These are phyloP conservation scores for Smutsia gigantea DNA, from an alignment of 2,797 vertebrate species.

Conservation along the genomic window DNA sequence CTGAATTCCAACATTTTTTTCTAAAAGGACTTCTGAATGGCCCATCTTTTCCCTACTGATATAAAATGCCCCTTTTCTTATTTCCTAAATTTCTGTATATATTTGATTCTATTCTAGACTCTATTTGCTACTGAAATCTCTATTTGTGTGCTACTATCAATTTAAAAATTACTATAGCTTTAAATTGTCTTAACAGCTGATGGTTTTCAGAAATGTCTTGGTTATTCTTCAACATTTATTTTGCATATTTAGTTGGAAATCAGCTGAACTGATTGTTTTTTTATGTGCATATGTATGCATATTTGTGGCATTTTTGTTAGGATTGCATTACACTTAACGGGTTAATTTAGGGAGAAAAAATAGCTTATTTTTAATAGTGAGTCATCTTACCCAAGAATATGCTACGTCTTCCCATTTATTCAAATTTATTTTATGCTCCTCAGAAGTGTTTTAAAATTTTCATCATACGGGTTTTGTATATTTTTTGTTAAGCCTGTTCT, in stretches of 20 bases:
- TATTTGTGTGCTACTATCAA: background rate
- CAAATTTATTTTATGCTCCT: background rate
- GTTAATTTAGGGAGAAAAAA: background rate
- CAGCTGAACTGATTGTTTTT: background rate
- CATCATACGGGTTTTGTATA: background rate
- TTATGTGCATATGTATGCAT: background rate
- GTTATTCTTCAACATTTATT: background rate
- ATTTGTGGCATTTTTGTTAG: background rate
- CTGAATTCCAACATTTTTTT: background rate
- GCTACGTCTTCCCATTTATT: background rate
- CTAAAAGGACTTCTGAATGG: background rate
- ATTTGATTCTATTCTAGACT: background rate
- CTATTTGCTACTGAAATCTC: background rate
- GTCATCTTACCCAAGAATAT: background rate
- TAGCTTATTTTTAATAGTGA: background rate
- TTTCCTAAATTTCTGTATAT: background rate
- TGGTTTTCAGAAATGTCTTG: conserved; percentile 6
- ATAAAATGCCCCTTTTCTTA: background rate
- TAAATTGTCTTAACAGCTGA: background rate
- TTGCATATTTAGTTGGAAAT: conserved; percentile 3
- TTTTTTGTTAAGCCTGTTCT: background rate
- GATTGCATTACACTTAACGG: background rate
- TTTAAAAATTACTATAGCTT: background rate
- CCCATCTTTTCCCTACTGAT: background rate
- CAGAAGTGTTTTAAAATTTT: background rate